Base-by-base conservation (phyloP, 2,888 invertebrate genomes). In the Mellilla xanthometata region DNA sequence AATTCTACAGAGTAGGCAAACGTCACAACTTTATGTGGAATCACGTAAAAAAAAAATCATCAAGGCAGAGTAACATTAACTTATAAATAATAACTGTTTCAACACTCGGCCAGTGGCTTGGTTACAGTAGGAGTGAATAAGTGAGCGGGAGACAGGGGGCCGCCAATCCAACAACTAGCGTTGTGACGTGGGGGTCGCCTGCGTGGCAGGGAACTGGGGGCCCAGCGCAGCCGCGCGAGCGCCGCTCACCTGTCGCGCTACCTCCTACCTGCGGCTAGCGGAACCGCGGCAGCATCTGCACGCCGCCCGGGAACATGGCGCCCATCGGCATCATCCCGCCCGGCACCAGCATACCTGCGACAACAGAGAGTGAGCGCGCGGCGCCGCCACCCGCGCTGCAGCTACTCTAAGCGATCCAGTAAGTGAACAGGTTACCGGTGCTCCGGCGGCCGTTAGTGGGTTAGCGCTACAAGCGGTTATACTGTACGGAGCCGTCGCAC, bases 241-340 rank as follows among this genome's bases (percentile, higher is more conserved):
- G 68, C 66, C 66, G 65, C 67, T 69, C 72, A 76, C 76, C 78
- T 76, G 78, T 75, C 76, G 72, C 63, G 46, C 39, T 70, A 70
- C 74, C 68, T 68, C 75, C 68, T 75, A 74, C 74, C 76, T 72
- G 60, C 65, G 67, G 41, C 42, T 95, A 96, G 93, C 96, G 95
- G 92, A 93, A 96, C 86, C 96, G 94, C 62, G 95, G 96, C 95
- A 96, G 95, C 92, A 93, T 91, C 54, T 91, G 91, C 62, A 92
- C 53, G 53, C 77, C 76, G 59, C 79, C 77, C 52, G 81, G 80
- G 73, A 86, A 86, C 90, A 92, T 88, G 65, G 90, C 90, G 69
- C 91, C 44, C 49, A 49, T 88, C 68, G 72, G 81, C 76, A 91
- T 72, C 87, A 92, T 82, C 42, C 91, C 85, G 69, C 81, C 80